phyloP scores from a whole-genome alignment of 2,888 invertebrate species.

The Mimas tiliae region DNA sequence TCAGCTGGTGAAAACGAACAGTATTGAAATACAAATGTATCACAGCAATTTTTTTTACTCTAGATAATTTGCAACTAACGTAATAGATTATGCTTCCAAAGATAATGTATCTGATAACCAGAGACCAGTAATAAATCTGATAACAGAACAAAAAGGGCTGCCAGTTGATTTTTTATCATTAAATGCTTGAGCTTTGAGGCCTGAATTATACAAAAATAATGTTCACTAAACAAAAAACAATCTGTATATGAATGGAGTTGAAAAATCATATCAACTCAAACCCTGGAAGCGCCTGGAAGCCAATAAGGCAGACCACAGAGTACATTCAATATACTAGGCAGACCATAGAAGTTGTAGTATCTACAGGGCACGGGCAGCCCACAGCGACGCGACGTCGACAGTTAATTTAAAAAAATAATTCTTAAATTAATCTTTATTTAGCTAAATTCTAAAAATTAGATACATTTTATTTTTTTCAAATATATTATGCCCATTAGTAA shows the following conservation, averaged over 20 bases:
- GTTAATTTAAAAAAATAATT: background rate
- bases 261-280: background rate
- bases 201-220: too few relatives aligned
- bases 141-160: background rate
- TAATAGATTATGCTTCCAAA: background rate
- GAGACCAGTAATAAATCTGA: background rate
- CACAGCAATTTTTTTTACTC: slow-evolving; percentile 5
- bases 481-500: slow-evolving; percentile 11
- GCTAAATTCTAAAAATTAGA: background rate
- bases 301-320: too few relatives aligned
- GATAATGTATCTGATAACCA: slow-evolving; percentile 17
- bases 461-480: background rate
- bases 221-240: too few relatives aligned
- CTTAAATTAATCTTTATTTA: slow-evolving; percentile 6
- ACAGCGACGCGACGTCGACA: too few relatives aligned
- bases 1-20: background rate
- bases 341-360: too few relatives aligned
- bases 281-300: background rate
- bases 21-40: slow-evolving; percentile 2
- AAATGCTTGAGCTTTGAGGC: too few relatives aligned
- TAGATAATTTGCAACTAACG: slow-evolving; percentile 2
- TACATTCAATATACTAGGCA: too few relatives aligned
- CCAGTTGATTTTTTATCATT: too few relatives aligned
- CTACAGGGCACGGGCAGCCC: too few relatives aligned
- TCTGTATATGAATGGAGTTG: background rate